A percentile compares a stretch with the other conserved stretches of the same genome.
Evolutionary conservation across 1,140 invertebrate genomes (phyloP).

Genomic region (Halyomorpha halys): DNA sequence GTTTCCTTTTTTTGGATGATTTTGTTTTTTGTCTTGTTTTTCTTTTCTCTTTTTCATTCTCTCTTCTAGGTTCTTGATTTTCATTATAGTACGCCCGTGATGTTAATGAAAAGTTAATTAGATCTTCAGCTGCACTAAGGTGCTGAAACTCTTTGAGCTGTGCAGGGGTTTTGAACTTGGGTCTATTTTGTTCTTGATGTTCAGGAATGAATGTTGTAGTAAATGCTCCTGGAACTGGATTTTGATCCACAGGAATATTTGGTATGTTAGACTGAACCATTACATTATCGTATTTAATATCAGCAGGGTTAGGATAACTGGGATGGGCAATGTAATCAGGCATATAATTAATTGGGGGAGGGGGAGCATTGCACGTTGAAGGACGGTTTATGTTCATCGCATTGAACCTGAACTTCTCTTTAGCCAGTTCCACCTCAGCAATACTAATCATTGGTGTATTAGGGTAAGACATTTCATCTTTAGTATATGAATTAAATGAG

Average conservation of each 20-base stretch:
- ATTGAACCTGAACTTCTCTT: conserved; percentile 1
- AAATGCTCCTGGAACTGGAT: conserved; percentile 3
- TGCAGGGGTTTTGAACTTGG: conserved; percentile 17
- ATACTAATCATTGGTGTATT: conserved; percentile 24
- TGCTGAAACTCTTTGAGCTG: conserved; percentile 18
- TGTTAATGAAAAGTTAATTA: not conserved
- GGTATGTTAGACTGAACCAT: not conserved
- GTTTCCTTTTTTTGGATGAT: too few species aligned
- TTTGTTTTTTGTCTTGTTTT: too few species aligned
- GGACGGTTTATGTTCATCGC: not conserved
- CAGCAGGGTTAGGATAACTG: not conserved
- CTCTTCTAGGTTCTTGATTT: conserved; percentile 1
- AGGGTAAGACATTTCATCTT: conserved; percentile 20
- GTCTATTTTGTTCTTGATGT: not conserved
- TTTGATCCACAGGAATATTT: not conserved
- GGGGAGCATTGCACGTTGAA: not conserved
- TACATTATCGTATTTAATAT: not conserved
- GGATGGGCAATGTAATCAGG: not conserved
- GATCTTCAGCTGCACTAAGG: conserved; percentile 5
- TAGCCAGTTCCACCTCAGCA: conserved; percentile 7
- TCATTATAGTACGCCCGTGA: not conserved
- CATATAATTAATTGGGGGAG: not conserved
- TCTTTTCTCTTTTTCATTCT: too few species aligned
- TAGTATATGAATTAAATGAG: not conserved
- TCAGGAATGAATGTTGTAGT: not conserved